Conservation (phyloP, 2,888 invertebrate genomes). For the Ormyrus nitidulus region DNA sequence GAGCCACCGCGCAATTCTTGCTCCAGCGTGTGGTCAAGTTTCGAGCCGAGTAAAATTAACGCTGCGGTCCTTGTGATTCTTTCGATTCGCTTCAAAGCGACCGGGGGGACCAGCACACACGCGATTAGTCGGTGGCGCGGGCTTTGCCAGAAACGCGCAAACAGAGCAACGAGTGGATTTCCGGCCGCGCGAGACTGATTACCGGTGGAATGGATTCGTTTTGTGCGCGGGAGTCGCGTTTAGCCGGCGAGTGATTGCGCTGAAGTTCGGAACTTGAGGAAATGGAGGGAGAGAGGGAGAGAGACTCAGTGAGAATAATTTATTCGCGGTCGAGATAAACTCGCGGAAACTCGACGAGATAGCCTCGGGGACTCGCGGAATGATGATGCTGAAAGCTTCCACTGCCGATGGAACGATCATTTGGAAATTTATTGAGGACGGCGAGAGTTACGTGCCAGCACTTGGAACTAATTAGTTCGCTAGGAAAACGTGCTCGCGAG, state of each 20-base stretch:
- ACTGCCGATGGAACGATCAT: too few species aligned
- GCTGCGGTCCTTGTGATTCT: neutral
- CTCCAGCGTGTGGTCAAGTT: too few species aligned
- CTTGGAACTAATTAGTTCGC: too few species aligned
- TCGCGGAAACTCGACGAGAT: constrained; percentile 4
- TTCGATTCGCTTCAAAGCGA: constrained; percentile 4
- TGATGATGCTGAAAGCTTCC: neutral
- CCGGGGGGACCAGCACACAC: neutral
- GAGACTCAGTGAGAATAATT: constrained; percentile 13
- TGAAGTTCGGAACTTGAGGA: constrained; percentile 26
- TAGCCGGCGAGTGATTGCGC: constrained; percentile 20
- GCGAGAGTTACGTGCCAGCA: too few species aligned
- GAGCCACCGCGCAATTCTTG: too few species aligned
- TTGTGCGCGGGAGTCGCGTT: neutral
- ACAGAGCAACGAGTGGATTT: neutral
- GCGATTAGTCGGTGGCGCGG: constrained; percentile 7
- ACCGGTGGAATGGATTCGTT: constrained; percentile 32
- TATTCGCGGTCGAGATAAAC: constrained; percentile 25
- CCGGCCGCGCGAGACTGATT: constrained; percentile 1
- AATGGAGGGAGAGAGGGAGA: neutral
- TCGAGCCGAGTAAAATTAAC: too few species aligned
- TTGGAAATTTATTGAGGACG: too few species aligned
- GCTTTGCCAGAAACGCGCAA: neutral
- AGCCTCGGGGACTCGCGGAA: neutral
- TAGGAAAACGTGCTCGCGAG: too few species aligned